A percentile compares a stretch with the other conserved stretches of the same genome.
Evolutionary conservation across 2,113 vertebrate genomes (phyloP).

Genomic region (Rallus limicola): DNA sequence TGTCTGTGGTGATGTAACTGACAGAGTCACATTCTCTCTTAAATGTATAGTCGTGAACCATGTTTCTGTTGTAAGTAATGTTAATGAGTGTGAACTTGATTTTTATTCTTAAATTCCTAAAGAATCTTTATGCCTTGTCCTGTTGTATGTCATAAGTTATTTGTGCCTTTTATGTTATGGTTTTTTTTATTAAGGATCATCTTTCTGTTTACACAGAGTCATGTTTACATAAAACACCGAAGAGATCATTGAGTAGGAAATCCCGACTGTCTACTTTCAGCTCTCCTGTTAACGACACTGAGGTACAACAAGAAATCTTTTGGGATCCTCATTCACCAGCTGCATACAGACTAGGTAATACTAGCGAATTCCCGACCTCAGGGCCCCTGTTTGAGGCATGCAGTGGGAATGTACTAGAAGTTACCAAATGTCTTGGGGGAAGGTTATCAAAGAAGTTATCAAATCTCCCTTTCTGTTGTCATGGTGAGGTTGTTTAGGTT

Average conservation of each 20-base stretch:
- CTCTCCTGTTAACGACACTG: slow-evolving; percentile 78
- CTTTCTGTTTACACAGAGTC: slow-evolving; percentile 61
- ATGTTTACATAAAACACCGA: slow-evolving; percentile 75
- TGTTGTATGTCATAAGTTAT: background rate
- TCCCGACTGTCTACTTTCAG: slow-evolving; percentile 62
- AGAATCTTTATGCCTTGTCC: background rate
- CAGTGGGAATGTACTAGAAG: background rate
- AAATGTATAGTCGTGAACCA: background rate
- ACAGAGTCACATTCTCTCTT: background rate
- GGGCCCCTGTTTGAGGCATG: background rate
- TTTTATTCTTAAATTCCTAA: background rate
- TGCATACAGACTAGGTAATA: slow-evolving; percentile 75
- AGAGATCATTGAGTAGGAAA: slow-evolving; percentile 61
- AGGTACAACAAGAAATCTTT: slow-evolving; percentile 81
- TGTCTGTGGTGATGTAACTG: background rate
- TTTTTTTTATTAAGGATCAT: background rate
- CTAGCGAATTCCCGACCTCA: background rate
- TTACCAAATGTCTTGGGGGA: background rate
- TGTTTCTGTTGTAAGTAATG: background rate
- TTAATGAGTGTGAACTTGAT: background rate
- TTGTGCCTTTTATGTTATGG: background rate
- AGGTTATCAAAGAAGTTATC: too few species aligned
- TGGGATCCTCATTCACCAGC: slow-evolving; percentile 84
- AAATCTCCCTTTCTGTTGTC: background rate
- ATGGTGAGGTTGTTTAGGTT: background rate